Conservation (phyloP, 1,140 invertebrate species). For the Calosoma granatense region DNA sequence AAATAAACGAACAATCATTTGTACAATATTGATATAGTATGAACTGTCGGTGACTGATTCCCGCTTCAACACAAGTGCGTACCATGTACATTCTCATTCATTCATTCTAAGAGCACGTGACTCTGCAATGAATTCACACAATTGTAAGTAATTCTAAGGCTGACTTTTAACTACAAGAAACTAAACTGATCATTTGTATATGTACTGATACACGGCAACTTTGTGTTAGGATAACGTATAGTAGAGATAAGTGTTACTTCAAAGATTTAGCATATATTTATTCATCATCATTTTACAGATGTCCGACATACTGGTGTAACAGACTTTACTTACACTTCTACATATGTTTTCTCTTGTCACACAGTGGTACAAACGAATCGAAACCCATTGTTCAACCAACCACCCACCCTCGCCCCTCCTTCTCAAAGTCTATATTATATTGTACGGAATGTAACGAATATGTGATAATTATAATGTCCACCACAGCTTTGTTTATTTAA, state of each 20-base stretch:
- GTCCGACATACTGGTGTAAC: not conserved
- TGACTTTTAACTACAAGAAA: not conserved
- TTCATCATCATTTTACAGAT: constrained; percentile 2
- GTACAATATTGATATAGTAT: not conserved
- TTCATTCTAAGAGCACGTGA: too few species aligned
- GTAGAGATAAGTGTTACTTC: constrained; percentile 7
- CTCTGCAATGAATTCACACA: not conserved
- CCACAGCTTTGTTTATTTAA: too few species aligned
- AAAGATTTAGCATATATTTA: constrained; percentile 9
- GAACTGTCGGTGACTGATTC: not conserved
- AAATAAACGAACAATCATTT: constrained; percentile 2
- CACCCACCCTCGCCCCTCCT: too few species aligned
- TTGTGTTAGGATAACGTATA: constrained; percentile 6
- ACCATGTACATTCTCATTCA: not conserved
- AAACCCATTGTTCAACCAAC: too few species aligned
- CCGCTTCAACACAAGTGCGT: not conserved
- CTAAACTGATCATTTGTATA: constrained; percentile 3
- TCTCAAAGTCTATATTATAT: too few species aligned
- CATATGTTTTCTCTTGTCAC: too few species aligned
- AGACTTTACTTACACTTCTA: too few species aligned
- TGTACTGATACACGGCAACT: constrained; percentile 2
- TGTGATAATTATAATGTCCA: too few species aligned
- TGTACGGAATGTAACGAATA: too few species aligned
- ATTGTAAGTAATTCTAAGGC: not conserved
- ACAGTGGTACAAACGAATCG: too few species aligned